These are phyloP conservation scores for Indicator maculatus DNA, from an alignment of 2,113 vertebrate species.

Conservation along the genomic window DNA sequence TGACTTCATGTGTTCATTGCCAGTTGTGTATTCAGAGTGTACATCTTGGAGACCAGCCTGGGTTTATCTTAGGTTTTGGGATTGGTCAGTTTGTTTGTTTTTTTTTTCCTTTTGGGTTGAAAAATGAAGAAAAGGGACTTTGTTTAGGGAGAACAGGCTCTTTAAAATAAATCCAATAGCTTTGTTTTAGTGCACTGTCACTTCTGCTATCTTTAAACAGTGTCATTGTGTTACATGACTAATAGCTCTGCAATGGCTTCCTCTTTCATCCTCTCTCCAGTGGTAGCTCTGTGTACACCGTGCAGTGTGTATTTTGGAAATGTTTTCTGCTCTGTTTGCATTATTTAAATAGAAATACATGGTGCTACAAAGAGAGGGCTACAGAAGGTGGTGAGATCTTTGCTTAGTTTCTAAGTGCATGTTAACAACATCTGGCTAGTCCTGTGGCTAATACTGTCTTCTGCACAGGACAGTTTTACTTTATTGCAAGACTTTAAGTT, in stretches of 20 bases:
- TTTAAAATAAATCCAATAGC: not conserved
- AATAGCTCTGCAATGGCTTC: not conserved
- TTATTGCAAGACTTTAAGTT: not conserved
- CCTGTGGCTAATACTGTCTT: not conserved
- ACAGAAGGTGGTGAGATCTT: not conserved
- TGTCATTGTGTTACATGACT: not conserved
- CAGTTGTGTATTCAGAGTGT: not conserved
- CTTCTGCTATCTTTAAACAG: not conserved
- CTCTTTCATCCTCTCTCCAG: conserved; percentile 8
- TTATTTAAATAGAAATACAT: not conserved
- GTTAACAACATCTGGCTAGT: not conserved
- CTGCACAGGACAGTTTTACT: not conserved
- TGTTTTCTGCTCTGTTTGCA: not conserved
- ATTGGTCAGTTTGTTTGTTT: no score
- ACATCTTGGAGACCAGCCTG: not conserved
- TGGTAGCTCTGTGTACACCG: not conserved
- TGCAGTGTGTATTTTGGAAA: not conserved
- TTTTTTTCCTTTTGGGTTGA: not conserved
- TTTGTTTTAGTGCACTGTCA: not conserved
- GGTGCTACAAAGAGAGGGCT: not conserved
- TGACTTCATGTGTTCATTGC: not conserved
- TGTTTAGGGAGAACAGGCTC: not conserved
- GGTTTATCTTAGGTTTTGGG: not conserved
- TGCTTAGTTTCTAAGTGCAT: not conserved
- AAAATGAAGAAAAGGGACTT: not conserved